A percentile compares a stretch with the other conserved stretches of the same genome.
These are phyloP conservation scores for Eudemis profundana DNA, from an alignment of 2,888 invertebrate species.

Conservation along the genomic window DNA sequence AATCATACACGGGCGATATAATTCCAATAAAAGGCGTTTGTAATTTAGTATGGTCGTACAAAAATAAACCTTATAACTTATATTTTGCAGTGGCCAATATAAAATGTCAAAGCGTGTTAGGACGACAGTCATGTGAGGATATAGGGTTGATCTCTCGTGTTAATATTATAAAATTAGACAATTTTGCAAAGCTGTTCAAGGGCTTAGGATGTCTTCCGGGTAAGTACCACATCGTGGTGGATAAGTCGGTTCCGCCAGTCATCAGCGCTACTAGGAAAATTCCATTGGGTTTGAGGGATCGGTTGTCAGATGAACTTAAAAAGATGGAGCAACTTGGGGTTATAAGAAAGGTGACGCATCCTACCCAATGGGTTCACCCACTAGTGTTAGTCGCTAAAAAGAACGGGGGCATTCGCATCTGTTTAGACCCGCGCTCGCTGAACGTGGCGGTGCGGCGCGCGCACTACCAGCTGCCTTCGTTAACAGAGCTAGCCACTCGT, in stretches of 20 bases:
- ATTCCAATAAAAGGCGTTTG: conserved; percentile 20
- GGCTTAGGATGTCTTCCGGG: conserved; percentile 23
- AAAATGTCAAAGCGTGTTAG: conserved; percentile 18
- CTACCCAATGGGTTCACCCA: conserved; percentile 22
- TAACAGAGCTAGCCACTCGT: conserved; percentile 15
- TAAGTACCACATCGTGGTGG: conserved; percentile 16
- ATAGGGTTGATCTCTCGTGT: conserved; percentile 9
- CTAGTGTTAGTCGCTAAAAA: conserved; percentile 28
- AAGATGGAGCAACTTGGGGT: conserved; percentile 23
- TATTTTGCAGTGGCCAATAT: conserved; percentile 6
- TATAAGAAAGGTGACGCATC: conserved; percentile 6
- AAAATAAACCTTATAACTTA: conserved; percentile 7
- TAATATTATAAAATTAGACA: not conserved
- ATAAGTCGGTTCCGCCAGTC: conserved; percentile 21
- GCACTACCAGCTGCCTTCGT: no score
- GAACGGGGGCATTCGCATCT: conserved; percentile 26
- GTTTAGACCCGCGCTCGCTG: conserved; percentile 35
- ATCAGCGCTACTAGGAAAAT: conserved; percentile 18
- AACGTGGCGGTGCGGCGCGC: conserved; percentile 16
- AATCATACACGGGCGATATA: conserved; percentile 2
- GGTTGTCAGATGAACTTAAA: conserved; percentile 12
- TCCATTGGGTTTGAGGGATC: conserved; percentile 13
- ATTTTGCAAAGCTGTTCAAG: conserved; percentile 3
- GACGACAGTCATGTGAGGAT: conserved; percentile 18
- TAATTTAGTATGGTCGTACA: conserved; percentile 15